Evolutionary conservation across 2,888 invertebrate species (phyloP).

Genomic region (Rotaria macrura): DNA sequence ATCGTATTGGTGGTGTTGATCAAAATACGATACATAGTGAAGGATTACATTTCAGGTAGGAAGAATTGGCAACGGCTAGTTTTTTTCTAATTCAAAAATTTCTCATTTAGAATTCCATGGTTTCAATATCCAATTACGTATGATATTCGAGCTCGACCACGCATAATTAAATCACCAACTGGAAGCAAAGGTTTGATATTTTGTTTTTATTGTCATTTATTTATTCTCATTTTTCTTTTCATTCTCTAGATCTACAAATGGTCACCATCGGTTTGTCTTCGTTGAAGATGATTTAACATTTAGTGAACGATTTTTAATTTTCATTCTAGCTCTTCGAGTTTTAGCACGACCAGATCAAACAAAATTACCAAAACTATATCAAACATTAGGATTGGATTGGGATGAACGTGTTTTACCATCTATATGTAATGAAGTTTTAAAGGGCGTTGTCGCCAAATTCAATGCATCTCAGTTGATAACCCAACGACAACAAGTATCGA

Average conservation of each 20-base stretch:
- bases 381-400: constrained; percentile 80
- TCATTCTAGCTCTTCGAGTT: constrained; percentile 64
- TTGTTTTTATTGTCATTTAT: not conserved
- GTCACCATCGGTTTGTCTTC: constrained; percentile 68
- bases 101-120: constrained; percentile 70
- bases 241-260: constrained; percentile 78
- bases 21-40: constrained; percentile 73
- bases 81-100: not conserved
- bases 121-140: constrained; percentile 98
- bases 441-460: constrained; percentile 97
- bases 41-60: constrained; percentile 74
- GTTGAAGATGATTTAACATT: not conserved
- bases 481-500: constrained; percentile 85
- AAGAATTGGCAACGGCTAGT: not conserved
- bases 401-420: constrained; percentile 95
- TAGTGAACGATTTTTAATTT: not conserved
- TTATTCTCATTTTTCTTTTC: not conserved
- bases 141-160: constrained; percentile 92
- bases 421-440: constrained; percentile 94
- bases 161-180: constrained; percentile 89
- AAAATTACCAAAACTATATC: constrained; percentile 73
- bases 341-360: constrained; percentile 80
- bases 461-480: constrained; percentile 98
- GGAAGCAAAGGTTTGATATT: constrained; percentile 64
- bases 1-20: constrained; percentile 83